Evolutionary conservation across 2,888 invertebrate species (phyloP), one percentile per base, ranked within the genome.

Genomic region (Rhagonycha lutea): DNA sequence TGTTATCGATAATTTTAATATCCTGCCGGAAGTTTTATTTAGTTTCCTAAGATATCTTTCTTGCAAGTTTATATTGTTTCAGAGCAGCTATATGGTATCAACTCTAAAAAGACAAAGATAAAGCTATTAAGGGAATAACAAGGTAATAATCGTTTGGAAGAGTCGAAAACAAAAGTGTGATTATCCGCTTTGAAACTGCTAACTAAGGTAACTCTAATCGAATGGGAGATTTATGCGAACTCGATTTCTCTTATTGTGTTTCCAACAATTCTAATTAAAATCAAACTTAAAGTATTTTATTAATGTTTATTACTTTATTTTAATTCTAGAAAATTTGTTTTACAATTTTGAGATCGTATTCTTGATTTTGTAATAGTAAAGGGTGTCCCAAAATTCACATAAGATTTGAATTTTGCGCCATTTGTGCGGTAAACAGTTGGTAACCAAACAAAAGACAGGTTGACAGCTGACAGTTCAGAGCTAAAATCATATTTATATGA

Each of bases 81-180:
- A 47, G 47, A 47, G 47, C 47, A 47, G 47, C 47, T 47, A 47
- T 47, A 47, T 47, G n/a, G n/a, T 47, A 47, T 47, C 47, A 47
- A 47, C 47, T 47, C 47, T 47, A 76, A 81, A 79, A 79, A 82
- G 82, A 84, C 82, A 83, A 82, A 82, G 79, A 78, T 79, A 80
- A 80, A 76, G 83, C 84, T 83, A 85, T 85, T 85, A 85, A 84
- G 83, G 83, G 89, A 91, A 91, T 90, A 90, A 91, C 91, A 91
- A 89, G 90, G 90, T 91, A 91, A 91, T 91, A 91, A 91, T 90
- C 91, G 91, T 91, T 90, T 90, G 88, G 88, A 89, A 88, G 90
- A 91, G 90, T 91, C 90, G 91, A 91, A 91, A 91, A 91, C 91
- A 91, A 91, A 91, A 91, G 90, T 91, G 91, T 90, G 91, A 91